Base-by-base conservation (phyloP, 2,888 invertebrate genomes). In the Acanthococcus lagerstroemiae region DNA sequence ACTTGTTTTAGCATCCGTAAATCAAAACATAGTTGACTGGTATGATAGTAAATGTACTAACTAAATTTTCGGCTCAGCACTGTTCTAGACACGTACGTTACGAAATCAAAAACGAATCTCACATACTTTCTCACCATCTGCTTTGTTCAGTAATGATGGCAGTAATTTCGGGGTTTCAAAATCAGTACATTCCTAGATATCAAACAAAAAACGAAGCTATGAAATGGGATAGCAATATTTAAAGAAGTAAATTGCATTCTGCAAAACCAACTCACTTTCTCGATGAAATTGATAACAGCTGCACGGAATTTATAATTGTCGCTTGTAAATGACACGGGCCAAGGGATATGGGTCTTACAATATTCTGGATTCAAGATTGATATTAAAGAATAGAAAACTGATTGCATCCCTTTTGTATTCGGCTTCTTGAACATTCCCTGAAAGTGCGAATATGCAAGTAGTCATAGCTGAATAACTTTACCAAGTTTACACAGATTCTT, bases 341-440 rank as follows among this genome's bases (percentile, higher is more conserved):
- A 61, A 12, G 54, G 61, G n/a, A 61, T 44, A 54, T n/a, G 17
- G 24, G 50, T 50, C 7, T 37, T 19, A 9, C 61, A 61, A 61
- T 61, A 61, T 17, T 61, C 61, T n/a, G 61, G 52, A 37, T 61
- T 52, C 15, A 61, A 6, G 1, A 61, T 61, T 7, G 17, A 24
- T 17, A 61, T 54, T 3, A 60, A 12, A 4, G 61, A 61, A 25
- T 61, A 61, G 7, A 61, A 61, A 37, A 61, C 37, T 7, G 61
- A 52, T 15, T 61, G 61, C 61, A 61, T 61, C 17, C 52, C 61
- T 61, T 52, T 61, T 3, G 61, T 54, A 25, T 50, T 61, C 3
- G 61, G 61, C 37, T 52, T 61, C 30, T 61, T 61, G 22, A 61
- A 52, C 61, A 61, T 61, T 24, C 61, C 61, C 61, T 61, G 6